Percentiles rank a stretch among this genome's conserved stretches.
Evolutionary conservation across 1,140 invertebrate genomes (phyloP).

Genomic region (Caerostris extrusa): DNA sequence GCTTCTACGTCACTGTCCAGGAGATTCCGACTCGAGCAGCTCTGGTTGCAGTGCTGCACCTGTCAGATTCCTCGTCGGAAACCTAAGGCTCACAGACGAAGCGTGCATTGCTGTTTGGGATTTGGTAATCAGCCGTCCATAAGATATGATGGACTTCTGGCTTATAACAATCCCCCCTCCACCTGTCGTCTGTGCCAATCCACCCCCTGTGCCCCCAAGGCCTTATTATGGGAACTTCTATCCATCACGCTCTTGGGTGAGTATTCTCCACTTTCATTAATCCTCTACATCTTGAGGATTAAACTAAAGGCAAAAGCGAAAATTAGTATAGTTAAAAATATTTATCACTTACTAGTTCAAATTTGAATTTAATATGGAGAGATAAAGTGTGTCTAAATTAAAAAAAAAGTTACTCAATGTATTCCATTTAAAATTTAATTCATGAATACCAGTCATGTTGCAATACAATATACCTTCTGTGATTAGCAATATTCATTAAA

Average conservation of each 20-base stretch:
- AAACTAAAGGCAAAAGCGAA: too few relatives aligned
- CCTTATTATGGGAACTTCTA: neutral
- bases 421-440: too few relatives aligned
- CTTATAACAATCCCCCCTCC: neutral
- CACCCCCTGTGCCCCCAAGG: neutral
- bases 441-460: too few relatives aligned
- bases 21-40: conserved; percentile 53
- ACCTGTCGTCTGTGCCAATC: neutral
- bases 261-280: neutral
- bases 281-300: too few relatives aligned
- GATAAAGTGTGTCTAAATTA: too few relatives aligned
- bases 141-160: neutral
- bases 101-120: conserved; percentile 22
- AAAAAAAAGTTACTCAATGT: too few relatives aligned
- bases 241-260: conserved; percentile 51
- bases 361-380: too few relatives aligned
- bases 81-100: conserved; percentile 43
- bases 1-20: neutral
- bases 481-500: too few relatives aligned
- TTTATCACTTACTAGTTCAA: too few relatives aligned
- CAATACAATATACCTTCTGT: too few relatives aligned
- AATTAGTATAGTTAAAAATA: too few relatives aligned
- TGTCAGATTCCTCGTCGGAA: conserved; percentile 35
- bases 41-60: conserved; percentile 29
- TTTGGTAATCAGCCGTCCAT: conserved; percentile 11